Conservation (phyloP, 2,797 vertebrate genomes). For the Zenarchopterus dispar region DNA sequence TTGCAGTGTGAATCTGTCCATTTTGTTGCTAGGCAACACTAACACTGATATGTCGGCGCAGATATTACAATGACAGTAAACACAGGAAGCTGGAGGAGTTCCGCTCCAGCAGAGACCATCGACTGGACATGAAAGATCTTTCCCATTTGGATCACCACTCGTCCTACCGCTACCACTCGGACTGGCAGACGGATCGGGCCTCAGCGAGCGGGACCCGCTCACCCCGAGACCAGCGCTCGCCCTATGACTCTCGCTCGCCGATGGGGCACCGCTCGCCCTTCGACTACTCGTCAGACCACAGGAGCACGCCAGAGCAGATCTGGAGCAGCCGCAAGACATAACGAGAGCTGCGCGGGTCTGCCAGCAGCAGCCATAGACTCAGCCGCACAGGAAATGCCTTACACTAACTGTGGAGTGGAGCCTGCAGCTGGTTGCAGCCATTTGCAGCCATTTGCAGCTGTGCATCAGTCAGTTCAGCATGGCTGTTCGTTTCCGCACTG, state of each 20-base stretch:
- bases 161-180: constrained; percentile 92
- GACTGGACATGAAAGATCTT: constrained; percentile 90
- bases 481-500: constrained; percentile 86
- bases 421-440: constrained; percentile 80
- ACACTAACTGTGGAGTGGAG: constrained; percentile 77
- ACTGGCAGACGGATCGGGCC: constrained; percentile 93
- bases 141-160: constrained; percentile 87
- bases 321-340: constrained; percentile 98
- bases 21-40: too few relatives aligned
- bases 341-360: constrained; percentile 77
- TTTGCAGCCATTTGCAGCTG: constrained; percentile 75
- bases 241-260: constrained; percentile 91
- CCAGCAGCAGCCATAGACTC: constrained; percentile 89
- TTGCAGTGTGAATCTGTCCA: too few relatives aligned
- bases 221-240: constrained; percentile 91
- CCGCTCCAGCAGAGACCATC: constrained; percentile 90
- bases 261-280: constrained; percentile 92
- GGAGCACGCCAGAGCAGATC: constrained; percentile 95
- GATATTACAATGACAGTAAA: constrained; percentile 90
- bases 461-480: constrained; percentile 81
- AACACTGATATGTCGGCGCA: constrained; percentile 26
- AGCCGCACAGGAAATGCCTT: constrained; percentile 97
- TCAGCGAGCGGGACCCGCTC: constrained; percentile 91
- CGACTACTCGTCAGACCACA: constrained; percentile 95
- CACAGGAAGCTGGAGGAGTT: constrained; percentile 93